Percentiles rank a stretch among this genome's conserved stretches.
phyloP scores from a whole-genome alignment of 2,797 vertebrate species.

The Streptopelia turtur region DNA sequence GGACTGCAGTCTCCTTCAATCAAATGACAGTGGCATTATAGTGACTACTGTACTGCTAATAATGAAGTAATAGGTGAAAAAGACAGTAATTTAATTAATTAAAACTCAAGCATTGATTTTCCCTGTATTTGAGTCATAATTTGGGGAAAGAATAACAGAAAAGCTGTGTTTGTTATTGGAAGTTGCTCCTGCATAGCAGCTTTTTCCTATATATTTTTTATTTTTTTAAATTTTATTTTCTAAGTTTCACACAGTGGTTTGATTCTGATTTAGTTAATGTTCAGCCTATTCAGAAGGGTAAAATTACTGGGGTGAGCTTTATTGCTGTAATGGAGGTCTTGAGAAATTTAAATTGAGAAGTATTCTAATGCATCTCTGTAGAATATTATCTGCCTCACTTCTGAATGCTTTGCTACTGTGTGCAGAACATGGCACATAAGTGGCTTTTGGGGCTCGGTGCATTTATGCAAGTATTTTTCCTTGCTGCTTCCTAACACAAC shows the following conservation, averaged over 20 bases:
- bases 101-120: neutral
- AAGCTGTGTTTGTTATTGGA: neutral
- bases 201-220: neutral
- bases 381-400: constrained; percentile 50
- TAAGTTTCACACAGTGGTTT: neutral
- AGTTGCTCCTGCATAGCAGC: neutral
- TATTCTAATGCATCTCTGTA: constrained; percentile 66
- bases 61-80: neutral
- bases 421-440: constrained; percentile 60
- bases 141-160: neutral
- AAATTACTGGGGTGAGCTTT: constrained; percentile 62
- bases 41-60: neutral
- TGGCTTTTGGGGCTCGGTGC: neutral
- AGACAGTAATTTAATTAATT: neutral
- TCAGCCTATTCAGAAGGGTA: constrained; percentile 63
- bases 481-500: neutral
- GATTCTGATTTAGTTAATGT: constrained; percentile 69
- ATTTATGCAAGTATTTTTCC: constrained; percentile 50
- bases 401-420: constrained; percentile 37
- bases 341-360: constrained; percentile 69
- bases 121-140: neutral
- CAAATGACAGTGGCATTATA: neutral
- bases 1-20: neutral
- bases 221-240: neutral
- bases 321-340: constrained; percentile 59